A percentile compares a stretch with the other conserved stretches of the same genome.
Conservation (phyloP, 2,797 vertebrate species). For the Semaprochilodus insignis region DNA sequence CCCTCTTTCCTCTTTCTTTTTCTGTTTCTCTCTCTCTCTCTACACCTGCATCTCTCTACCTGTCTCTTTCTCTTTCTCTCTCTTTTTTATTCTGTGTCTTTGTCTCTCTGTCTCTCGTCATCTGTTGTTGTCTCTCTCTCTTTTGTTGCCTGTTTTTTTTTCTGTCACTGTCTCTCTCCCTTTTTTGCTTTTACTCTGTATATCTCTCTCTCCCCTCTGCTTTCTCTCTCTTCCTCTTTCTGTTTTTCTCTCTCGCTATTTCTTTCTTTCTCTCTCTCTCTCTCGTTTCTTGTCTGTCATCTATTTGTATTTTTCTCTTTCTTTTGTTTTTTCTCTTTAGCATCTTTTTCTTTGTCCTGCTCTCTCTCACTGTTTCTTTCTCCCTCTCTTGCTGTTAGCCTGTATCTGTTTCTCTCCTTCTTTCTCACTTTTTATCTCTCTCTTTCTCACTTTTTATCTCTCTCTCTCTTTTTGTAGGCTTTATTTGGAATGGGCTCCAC, state of each 20-base stretch:
- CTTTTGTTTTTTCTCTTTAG: too few relatives aligned
- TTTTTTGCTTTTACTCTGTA: background rate
- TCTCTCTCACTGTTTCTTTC: too few relatives aligned
- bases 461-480: background rate
- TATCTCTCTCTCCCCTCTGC: background rate
- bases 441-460: background rate
- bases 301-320: background rate
- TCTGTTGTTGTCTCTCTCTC: background rate
- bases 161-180: slow-evolving; percentile 11
- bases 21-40: background rate
- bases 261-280: too few relatives aligned
- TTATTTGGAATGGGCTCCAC: too few relatives aligned
- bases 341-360: background rate
- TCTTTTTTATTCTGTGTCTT: background rate
- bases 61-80: background rate
- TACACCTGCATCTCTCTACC: background rate
- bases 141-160: too few relatives aligned
- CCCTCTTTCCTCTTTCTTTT: too few relatives aligned
- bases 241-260: too few relatives aligned
- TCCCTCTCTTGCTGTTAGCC: too few relatives aligned
- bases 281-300: too few relatives aligned
- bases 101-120: background rate
- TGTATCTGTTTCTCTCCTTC: too few relatives aligned
- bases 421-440: background rate
- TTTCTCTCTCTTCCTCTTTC: background rate